Conservation (phyloP, 2,797 vertebrate species). For the Tapera naevia region DNA sequence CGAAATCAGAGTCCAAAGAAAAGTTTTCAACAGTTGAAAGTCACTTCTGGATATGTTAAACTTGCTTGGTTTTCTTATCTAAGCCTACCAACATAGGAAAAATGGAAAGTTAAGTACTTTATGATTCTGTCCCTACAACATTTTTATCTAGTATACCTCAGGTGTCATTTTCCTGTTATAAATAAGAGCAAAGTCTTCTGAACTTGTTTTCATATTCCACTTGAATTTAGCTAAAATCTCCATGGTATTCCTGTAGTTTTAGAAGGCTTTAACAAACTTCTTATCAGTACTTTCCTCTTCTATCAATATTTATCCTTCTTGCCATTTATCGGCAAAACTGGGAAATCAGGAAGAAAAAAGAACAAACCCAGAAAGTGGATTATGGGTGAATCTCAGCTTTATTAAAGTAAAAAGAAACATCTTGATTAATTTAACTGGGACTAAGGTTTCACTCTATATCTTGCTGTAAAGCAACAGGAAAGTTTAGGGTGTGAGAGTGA, state of each 20-base stretch:
- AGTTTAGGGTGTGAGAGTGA: not conserved
- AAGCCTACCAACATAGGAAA: not conserved
- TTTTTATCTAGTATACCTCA: not conserved
- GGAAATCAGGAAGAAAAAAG: not conserved
- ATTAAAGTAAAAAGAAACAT: not conserved
- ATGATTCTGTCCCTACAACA: not conserved
- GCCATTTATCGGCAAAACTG: not conserved
- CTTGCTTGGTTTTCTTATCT: not conserved
- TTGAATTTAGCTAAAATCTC: not conserved
- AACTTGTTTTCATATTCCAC: not conserved
- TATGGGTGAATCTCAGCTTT: too few relatives aligned
- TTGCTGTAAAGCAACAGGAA: not conserved
- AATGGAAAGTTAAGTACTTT: not conserved
- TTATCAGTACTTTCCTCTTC: not conserved
- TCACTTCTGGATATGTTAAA: not conserved
- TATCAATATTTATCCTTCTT: too few relatives aligned
- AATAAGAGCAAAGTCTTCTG: not conserved
- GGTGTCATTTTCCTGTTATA: not conserved
- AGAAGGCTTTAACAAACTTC: not conserved
- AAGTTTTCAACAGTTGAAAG: not conserved
- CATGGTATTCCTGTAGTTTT: not conserved
- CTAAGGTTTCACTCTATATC: not conserved
- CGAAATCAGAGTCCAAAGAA: not conserved
- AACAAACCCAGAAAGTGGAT: too few relatives aligned
- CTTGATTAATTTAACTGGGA: not conserved